These are phyloP conservation scores for Drosophila pegasa DNA, from an alignment of 2,888 invertebrate species.

Conservation along the genomic window DNA sequence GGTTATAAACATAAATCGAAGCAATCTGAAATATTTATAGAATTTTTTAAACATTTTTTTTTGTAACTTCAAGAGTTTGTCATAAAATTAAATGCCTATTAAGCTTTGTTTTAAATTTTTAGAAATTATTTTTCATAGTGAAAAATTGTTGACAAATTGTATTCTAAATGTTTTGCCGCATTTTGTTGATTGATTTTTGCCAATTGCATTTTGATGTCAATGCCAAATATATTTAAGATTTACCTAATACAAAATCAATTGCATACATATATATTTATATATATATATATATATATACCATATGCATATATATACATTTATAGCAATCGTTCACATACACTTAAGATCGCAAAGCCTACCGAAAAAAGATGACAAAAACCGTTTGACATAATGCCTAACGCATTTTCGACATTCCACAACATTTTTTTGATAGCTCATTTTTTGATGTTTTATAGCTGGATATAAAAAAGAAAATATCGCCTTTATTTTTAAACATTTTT, in stretches of 20 bases:
- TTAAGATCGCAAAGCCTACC: conserved; percentile 36
- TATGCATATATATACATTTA: not conserved
- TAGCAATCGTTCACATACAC: conserved; percentile 24
- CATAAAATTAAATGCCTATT: not conserved
- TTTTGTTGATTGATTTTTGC: conserved; percentile 78
- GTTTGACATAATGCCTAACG: conserved; percentile 59
- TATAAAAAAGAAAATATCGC: conserved; percentile 40
- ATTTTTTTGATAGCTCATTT: conserved; percentile 33
- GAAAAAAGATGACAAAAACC: conserved; percentile 9
- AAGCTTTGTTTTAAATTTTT: not conserved
- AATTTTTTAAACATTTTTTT: too few species aligned
- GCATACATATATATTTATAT: conserved; percentile 47
- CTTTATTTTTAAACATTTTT: conserved; percentile 70
- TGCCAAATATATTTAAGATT: conserved; percentile 42
- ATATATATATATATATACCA: not conserved
- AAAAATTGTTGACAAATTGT: conserved; percentile 12
- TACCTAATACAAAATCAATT: conserved; percentile 48
- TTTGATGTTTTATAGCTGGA: conserved; percentile 51
- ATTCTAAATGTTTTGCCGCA: conserved; percentile 10
- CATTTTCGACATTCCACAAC: conserved; percentile 64
- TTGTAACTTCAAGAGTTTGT: not conserved
- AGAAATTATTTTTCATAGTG: not conserved
- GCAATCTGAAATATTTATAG: too few species aligned
- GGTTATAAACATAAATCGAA: too few species aligned
- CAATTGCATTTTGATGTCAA: conserved; percentile 66